Evolutionary conservation across 2,797 vertebrate genomes (phyloP).

Genomic region (Ctenopoma multispine): DNA sequence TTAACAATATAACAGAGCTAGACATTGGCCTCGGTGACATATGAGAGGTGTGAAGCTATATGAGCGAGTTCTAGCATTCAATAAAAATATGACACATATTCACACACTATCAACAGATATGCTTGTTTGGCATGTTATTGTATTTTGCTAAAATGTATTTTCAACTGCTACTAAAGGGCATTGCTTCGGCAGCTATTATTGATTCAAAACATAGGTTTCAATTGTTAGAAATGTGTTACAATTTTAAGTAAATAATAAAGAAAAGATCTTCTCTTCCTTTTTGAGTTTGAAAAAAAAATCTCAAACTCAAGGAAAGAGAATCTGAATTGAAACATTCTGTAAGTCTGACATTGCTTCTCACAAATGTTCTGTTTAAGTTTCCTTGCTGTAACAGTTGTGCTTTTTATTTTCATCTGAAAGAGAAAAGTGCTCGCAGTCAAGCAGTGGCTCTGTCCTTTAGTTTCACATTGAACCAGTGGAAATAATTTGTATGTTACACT

Average conservation of each 20-base stretch:
- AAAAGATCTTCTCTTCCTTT: background rate
- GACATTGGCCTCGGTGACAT: slow-evolving; percentile 36
- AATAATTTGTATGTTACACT: slow-evolving; percentile 37
- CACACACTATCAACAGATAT: background rate
- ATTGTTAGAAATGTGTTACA: background rate
- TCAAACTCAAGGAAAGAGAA: slow-evolving; percentile 22
- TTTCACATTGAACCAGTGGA: slow-evolving; percentile 19
- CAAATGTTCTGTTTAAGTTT: slow-evolving; percentile 30
- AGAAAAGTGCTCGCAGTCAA: slow-evolving; percentile 23
- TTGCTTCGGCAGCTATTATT: background rate
- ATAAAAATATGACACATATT: background rate
- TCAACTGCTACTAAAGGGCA: slow-evolving; percentile 4
- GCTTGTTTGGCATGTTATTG: slow-evolving; percentile 8
- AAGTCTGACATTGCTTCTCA: slow-evolving; percentile 18
- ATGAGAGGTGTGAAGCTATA: background rate
- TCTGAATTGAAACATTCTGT: slow-evolving; percentile 14
- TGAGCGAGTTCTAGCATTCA: slow-evolving; percentile 10
- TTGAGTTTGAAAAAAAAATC: background rate
- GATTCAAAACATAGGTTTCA: slow-evolving; percentile 1
- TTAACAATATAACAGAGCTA: slow-evolving; percentile 18
- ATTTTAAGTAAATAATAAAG: background rate
- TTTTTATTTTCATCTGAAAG: slow-evolving; percentile 52
- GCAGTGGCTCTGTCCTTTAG: slow-evolving; percentile 16
- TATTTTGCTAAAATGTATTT: slow-evolving; percentile 17
- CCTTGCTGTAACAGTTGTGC: slow-evolving; percentile 30